Evolutionary conservation across 2,888 invertebrate species (phyloP).

Genomic region (Ligdia adustata): DNA sequence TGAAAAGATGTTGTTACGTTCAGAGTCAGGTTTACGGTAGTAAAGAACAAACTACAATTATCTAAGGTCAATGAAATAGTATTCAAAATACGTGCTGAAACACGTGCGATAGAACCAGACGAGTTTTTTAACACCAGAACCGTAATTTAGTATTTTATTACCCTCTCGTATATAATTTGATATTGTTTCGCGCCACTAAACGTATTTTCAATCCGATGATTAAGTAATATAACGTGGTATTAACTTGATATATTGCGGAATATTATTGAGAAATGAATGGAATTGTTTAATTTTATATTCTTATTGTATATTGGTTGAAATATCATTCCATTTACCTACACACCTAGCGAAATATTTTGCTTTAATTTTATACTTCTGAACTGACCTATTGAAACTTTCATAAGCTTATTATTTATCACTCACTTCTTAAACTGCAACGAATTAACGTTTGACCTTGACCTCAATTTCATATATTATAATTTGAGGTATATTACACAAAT

Average conservation of each 20-base stretch:
- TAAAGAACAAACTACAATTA: no score
- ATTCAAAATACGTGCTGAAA: not conserved
- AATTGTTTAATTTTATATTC: not conserved
- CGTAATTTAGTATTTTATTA: constrained; percentile 12
- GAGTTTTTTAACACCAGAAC: constrained; percentile 5
- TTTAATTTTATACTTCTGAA: no score
- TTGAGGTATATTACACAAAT: no score
- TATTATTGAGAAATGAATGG: not conserved
- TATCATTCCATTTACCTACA: no score
- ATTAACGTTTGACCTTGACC: no score
- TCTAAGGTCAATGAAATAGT: not conserved
- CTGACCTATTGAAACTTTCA: no score
- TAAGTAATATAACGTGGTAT: not conserved
- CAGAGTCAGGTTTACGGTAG: no score
- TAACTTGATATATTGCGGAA: not conserved
- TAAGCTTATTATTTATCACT: no score
- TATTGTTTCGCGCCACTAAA: constrained; percentile 7
- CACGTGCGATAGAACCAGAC: constrained; percentile 7
- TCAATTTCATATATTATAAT: no score
- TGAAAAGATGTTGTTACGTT: no score
- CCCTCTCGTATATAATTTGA: constrained; percentile 10
- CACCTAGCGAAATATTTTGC: no score
- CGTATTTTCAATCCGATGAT: not conserved
- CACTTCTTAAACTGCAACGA: no score
- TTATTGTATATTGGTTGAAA: not conserved